Base-by-base conservation (phyloP, 2,888 invertebrate genomes). In the Callyntrura sp. region DNA sequence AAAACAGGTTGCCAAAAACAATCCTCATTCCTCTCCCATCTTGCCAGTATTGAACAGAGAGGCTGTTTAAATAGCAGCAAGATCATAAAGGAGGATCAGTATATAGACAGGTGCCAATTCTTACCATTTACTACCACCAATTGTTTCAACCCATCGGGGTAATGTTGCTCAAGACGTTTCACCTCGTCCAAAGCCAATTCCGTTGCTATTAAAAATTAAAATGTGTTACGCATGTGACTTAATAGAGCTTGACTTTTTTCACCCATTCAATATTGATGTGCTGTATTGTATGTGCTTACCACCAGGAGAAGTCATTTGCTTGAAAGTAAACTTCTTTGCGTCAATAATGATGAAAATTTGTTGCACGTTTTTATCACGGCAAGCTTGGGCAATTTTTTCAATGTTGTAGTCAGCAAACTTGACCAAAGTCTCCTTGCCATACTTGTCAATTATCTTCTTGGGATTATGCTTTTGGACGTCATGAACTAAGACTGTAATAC, bases 311-410 rank as follows among this genome's bases (percentile, higher is more conserved):
- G 93, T 93, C 84, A 93, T 85, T 90, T 92, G 92, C 68, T 93
- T 93, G 84, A 93, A 93, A 65, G 93, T 93, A 70, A 93, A 93
- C 45, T 92, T 92, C 87, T 93, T 93, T 45, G 93, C 93, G 85
- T 93, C 93, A 55, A 91, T 82, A 83, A 93, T 92, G 73, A 90
- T 92, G 76, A 92, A 90, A 57, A 92, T 90, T 87, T 93, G 91
- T 82, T 93, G 93, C 78, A 93, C 92, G 23, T 92, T 90, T 81
- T 91, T 93, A 51, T 92, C 90, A 9, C 92, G 79, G 62, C 92
- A 88, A n/a, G 90, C 90, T 23, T 81, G 79, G 65, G 91, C 91
- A 35, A 93, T 86, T 76, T 92, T 93, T 78, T 92, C 92, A 70
- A 90, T 91, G 79, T 92, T 92, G 90, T 91, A 93, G 55, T 92